Evolutionary conservation across 2,797 vertebrate species (phyloP), one percentile per base, ranked within the genome.

Genomic region (Enteromius radiatus): DNA sequence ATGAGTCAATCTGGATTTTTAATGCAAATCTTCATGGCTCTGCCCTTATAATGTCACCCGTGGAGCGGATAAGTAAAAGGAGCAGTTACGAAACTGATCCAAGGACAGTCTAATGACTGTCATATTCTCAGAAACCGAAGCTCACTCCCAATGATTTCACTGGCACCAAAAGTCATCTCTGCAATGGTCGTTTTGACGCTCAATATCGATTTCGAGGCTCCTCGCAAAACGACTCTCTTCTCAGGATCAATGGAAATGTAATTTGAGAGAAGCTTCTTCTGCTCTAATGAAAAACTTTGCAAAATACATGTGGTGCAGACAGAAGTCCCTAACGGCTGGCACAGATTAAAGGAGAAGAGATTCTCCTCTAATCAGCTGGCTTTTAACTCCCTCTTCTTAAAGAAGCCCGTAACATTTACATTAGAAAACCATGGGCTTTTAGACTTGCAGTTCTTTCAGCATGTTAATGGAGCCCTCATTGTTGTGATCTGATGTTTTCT

Each of bases 121-220:
- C n/a, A 28, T 78, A 59, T 78, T 81, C 82, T 83, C 69, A 78
- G 78, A 63, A 73, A 56, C 81, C 12, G 68, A 76, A 76, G 54
- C 73, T 52, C 67, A 64, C 80, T 54, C 43, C 11, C 70, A 54
- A 21, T 36, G 54, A 43, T 80, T 85, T 78, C 82, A 82, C 59
- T 70, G 43, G 26, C 70, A 80, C 84, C 68, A 83, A 85, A 86
- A 87, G 90, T 81, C 31, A 77, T 91, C 86, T 76, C 84, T 78
- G 23, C 77, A 45, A 67, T 83, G 54, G 80, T 80, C 71, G 21
- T 88, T 90, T 88, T 91, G 86, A 89, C 77, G 78, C 76, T 83
- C 47, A 0, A 69, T 91, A 93, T 93, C 86, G 91, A 93, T 93
- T 91, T 84, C 41, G 78, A 87, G 90, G 90, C 83, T 88, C 86